Evolutionary conservation across 2,113 vertebrate species (phyloP).

Genomic region (Natator depressus): DNA sequence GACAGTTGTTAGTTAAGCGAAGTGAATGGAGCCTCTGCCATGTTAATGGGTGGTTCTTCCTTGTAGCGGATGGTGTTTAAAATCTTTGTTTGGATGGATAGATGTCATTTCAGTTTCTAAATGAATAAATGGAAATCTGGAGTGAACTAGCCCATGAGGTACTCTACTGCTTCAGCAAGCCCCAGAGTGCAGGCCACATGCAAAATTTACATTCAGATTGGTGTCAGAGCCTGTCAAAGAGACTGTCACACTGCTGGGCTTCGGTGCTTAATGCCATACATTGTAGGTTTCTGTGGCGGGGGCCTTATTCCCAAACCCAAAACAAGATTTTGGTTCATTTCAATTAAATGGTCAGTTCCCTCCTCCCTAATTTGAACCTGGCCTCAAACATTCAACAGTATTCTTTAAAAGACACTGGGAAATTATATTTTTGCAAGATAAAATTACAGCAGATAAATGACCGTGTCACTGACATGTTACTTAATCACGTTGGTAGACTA

Average conservation of each 20-base stretch:
- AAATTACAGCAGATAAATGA: neutral
- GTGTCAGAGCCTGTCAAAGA: neutral
- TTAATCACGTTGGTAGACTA: conserved; percentile 34
- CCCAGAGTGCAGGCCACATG: neutral
- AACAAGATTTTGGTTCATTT: neutral
- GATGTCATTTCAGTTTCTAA: neutral
- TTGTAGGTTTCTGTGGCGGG: neutral
- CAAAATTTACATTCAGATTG: neutral
- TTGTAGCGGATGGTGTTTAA: neutral
- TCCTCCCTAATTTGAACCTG: neutral
- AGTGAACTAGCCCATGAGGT: neutral
- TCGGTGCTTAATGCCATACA: neutral
- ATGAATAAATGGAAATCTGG: neutral
- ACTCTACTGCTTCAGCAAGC: neutral
- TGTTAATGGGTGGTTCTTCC: neutral
- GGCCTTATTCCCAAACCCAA: neutral
- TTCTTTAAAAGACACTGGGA: neutral
- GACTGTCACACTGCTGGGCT: neutral
- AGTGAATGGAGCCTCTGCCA: neutral
- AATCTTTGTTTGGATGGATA: neutral
- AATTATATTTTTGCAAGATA: neutral
- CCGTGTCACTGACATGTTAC: neutral
- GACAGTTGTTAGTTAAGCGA: neutral
- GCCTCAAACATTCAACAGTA: neutral
- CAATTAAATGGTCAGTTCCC: neutral